These are phyloP conservation scores for Holacanthus passer DNA, from an alignment of 2,113 vertebrate species.

Conservation along the genomic window DNA sequence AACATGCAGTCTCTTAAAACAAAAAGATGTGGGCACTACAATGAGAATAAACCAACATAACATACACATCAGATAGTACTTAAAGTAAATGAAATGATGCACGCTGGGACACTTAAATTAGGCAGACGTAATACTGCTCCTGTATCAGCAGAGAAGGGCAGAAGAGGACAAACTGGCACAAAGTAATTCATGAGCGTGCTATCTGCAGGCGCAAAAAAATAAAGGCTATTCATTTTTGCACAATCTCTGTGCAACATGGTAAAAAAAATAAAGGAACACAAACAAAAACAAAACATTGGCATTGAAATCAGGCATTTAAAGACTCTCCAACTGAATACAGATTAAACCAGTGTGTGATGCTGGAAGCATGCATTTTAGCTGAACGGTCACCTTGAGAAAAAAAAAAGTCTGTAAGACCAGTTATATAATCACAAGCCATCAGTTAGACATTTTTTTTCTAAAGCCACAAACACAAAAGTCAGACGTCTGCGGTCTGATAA, in stretches of 20 bases:
- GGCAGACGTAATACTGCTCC: conserved; percentile 67
- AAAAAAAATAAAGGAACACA: conserved; percentile 14
- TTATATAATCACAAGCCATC: conserved; percentile 27
- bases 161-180: conserved; percentile 64
- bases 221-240: conserved; percentile 63
- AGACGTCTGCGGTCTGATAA: conserved; percentile 25
- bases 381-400: conserved; percentile 35
- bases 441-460: conserved; percentile 26
- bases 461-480: conserved; percentile 45
- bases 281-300: conserved; percentile 26
- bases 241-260: conserved; percentile 62
- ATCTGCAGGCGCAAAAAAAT: conserved; percentile 60
- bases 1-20: conserved; percentile 68
- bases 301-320: conserved; percentile 32
- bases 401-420: conserved; percentile 50
- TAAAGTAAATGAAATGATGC: conserved; percentile 44
- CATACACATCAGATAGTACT: conserved; percentile 43
- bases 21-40: conserved; percentile 48
- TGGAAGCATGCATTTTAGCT: conserved; percentile 46
- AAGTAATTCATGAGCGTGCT: conserved; percentile 52
- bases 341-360: conserved; percentile 37
- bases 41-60: conserved; percentile 54
- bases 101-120: conserved; percentile 46
- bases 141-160: conserved; percentile 47
- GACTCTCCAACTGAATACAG: conserved; percentile 22